Evolutionary conservation across 2,888 invertebrate species (phyloP).

Genomic region (Temnothorax unifasciatus): DNA sequence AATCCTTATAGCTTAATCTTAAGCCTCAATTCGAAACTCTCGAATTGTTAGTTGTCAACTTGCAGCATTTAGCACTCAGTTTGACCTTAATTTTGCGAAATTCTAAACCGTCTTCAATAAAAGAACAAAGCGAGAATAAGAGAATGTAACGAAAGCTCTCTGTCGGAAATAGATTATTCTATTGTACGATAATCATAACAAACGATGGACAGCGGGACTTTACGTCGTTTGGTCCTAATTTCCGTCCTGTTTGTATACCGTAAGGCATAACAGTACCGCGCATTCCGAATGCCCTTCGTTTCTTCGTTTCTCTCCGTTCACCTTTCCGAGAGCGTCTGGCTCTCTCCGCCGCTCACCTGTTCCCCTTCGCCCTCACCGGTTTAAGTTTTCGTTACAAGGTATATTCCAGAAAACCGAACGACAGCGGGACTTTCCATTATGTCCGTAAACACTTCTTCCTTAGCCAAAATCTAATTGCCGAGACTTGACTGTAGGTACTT

Average conservation of each 20-base stretch:
- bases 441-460: neutral
- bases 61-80: neutral
- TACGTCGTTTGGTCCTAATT: constrained; percentile 82
- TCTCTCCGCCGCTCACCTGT: constrained; percentile 79
- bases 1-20: neutral
- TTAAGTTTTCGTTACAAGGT: constrained; percentile 21
- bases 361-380: constrained; percentile 78
- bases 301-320: constrained; percentile 82
- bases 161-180: neutral
- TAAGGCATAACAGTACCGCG: constrained; percentile 85
- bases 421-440: neutral
- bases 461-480: neutral
- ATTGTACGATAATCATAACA: constrained; percentile 57
- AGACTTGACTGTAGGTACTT: neutral
- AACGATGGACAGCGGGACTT: constrained; percentile 51
- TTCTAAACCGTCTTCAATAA: neutral
- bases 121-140: constrained; percentile 14
- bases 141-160: neutral
- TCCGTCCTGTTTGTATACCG: constrained; percentile 85
- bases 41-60: neutral
- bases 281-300: constrained; percentile 85
- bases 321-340: constrained; percentile 76
- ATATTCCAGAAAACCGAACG: constrained; percentile 7
- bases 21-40: neutral
- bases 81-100: neutral